Evolutionary conservation across 2,113 vertebrate species (phyloP).

Genomic region (Fregata magnificens): DNA sequence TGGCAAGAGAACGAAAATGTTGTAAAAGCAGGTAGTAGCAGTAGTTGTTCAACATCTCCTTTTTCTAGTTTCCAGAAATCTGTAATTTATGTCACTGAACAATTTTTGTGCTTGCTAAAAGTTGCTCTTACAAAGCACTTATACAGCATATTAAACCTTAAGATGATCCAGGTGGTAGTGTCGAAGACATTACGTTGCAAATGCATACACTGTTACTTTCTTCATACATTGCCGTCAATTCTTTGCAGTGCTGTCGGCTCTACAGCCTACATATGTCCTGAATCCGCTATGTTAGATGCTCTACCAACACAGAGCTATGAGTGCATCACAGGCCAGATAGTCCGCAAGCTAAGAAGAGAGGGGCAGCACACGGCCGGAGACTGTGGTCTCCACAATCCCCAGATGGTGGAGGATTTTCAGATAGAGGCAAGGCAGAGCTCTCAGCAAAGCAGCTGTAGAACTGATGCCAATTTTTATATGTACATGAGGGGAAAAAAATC

Average conservation of each 20-base stretch:
- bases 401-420: too few species aligned
- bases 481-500: neutral
- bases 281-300: neutral
- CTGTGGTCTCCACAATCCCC: too few species aligned
- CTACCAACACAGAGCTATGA: neutral
- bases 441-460: neutral
- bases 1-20: neutral
- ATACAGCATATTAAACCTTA: neutral
- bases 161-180: neutral
- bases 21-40: neutral
- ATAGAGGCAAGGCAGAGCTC: neutral
- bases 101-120: neutral
- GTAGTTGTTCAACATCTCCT: neutral
- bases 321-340: neutral
- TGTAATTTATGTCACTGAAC: neutral
- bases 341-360: neutral
- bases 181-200: neutral
- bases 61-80: neutral
- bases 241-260: neutral
- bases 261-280: neutral
- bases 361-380: fast-evolving
- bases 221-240: neutral
- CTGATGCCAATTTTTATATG: neutral
- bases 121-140: neutral
- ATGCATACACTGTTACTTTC: neutral